A percentile compares a stretch with the other conserved stretches of the same genome.
phyloP scores from a whole-genome alignment of 2,113 vertebrate species.

The Rhineura floridana region DNA sequence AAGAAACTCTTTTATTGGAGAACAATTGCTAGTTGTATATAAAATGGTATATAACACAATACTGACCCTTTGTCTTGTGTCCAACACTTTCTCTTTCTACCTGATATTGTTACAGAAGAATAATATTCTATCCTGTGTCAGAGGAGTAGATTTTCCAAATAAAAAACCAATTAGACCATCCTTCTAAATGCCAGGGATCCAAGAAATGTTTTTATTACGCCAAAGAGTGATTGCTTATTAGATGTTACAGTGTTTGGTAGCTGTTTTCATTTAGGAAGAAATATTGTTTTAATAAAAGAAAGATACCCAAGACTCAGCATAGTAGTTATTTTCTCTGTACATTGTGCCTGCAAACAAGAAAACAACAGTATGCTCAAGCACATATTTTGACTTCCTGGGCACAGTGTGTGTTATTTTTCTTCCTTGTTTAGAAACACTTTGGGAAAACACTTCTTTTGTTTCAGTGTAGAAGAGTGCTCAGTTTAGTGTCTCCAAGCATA shows the following conservation, averaged over 20 bases:
- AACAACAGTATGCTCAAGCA: neutral
- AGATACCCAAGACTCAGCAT: neutral
- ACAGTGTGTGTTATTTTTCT: neutral
- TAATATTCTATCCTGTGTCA: neutral
- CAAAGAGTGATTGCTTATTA: conserved; percentile 10
- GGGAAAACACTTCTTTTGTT: neutral
- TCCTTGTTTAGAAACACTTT: neutral
- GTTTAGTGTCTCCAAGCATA: neutral
- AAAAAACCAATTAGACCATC: neutral
- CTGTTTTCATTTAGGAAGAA: conserved; percentile 21
- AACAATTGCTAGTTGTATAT: neutral
- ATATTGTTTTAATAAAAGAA: conserved; percentile 11
- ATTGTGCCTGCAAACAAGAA: neutral
- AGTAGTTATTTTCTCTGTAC: conserved; percentile 4
- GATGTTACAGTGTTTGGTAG: neutral
- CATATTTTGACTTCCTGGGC: neutral
- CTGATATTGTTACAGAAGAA: neutral
- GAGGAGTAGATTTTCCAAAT: neutral
- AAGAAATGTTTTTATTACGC: neutral
- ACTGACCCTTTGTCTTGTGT: neutral
- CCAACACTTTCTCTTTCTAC: neutral
- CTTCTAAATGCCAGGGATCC: neutral
- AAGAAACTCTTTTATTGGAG: neutral
- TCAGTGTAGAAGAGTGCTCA: neutral
- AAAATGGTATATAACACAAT: neutral